A percentile compares a stretch with the other conserved stretches of the same genome.
Conservation (phyloP, 1,140 invertebrate species). For the Vanessa atalanta region DNA sequence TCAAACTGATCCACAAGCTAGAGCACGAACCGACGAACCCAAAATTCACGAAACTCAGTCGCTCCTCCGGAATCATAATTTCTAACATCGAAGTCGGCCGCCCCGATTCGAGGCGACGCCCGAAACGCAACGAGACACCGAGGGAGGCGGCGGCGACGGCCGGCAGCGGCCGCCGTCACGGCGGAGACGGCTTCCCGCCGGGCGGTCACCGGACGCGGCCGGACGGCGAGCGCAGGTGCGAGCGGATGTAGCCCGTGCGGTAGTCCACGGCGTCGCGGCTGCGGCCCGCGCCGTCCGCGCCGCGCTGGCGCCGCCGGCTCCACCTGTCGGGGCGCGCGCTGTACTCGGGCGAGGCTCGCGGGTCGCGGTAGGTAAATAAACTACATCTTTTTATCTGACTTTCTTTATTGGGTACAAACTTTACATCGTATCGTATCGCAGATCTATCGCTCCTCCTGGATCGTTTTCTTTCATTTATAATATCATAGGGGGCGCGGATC, state of each 20-base stretch:
- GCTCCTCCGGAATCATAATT: neutral
- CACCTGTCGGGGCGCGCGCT: constrained; percentile 53
- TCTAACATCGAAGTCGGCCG: neutral
- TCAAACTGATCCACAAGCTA: neutral
- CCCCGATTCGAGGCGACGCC: neutral
- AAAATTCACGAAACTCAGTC: neutral
- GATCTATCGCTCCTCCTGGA: no score
- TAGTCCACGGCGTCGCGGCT: constrained; percentile 87
- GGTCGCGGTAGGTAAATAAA: neutral
- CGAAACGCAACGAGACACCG: neutral
- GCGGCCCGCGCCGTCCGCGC: constrained; percentile 81
- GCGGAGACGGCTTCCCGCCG: neutral
- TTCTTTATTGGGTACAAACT: no score
- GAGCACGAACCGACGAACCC: neutral
- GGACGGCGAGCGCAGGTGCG: constrained; percentile 92
- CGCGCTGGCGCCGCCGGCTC: constrained; percentile 82
- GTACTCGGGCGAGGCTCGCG: neutral
- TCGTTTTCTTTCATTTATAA: no score
- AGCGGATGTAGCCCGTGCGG: constrained; percentile 94
- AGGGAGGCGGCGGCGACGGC: neutral
- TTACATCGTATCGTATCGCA: no score
- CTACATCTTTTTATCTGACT: no score
- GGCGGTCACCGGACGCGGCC: constrained; percentile 90
- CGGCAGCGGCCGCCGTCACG: neutral
- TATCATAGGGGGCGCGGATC: no score